These are phyloP conservation scores for Chloroceryle inda DNA, from an alignment of 2,797 vertebrate species.

Conservation along the genomic window DNA sequence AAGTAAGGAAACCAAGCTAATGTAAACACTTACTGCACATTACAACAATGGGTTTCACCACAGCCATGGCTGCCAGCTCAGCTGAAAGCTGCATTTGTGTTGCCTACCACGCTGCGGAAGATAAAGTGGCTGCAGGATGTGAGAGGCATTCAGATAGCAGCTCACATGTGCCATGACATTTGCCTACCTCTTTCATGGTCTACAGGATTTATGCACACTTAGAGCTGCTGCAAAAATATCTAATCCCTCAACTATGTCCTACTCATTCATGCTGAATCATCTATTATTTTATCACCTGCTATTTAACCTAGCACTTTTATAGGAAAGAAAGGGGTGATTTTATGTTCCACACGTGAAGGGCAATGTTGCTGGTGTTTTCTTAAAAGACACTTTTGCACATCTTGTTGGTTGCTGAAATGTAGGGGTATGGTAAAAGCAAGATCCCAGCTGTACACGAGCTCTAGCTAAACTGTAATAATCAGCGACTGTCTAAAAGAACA, in stretches of 20 bases:
- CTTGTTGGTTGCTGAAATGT: neutral
- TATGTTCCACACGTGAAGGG: neutral
- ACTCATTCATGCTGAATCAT: neutral
- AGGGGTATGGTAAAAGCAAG: neutral
- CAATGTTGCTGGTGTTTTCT: neutral
- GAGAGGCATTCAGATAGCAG: neutral
- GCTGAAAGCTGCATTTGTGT: neutral
- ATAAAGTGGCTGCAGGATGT: neutral
- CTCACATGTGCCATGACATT: neutral
- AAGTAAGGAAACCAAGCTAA: neutral
- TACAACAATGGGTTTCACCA: neutral
- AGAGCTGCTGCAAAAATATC: neutral
- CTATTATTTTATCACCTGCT: neutral
- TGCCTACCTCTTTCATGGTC: neutral
- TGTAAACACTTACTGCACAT: neutral
- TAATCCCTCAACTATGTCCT: neutral
- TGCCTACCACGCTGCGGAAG: neutral
- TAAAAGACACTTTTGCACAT: neutral
- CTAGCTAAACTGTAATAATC: neutral
- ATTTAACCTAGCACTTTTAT: neutral
- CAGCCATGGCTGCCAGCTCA: accelerated
- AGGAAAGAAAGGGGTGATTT: neutral
- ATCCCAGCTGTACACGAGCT: neutral
- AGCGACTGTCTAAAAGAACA: neutral
- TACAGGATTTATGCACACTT: neutral